Base-by-base conservation (phyloP, 2,888 invertebrate species). In the Baronia brevicornis region DNA sequence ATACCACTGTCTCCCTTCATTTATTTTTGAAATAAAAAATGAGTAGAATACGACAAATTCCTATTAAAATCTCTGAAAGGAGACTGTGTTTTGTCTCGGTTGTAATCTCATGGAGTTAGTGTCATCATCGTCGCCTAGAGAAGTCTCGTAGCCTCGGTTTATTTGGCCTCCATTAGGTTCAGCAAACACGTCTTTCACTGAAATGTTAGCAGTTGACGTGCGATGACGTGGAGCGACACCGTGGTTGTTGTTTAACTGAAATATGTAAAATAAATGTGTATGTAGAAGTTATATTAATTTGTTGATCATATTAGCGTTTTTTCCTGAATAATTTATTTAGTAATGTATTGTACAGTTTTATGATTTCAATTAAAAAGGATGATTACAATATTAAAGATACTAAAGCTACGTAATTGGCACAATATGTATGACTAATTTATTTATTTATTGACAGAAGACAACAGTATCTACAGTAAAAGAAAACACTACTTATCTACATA, bases 171-270 rank as follows among this genome's bases (percentile, higher is more conserved):
- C 87, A 41, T 87, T 88, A 0, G 89, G 90, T 61, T 90, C 91
- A 2, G 82, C 84, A 50, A 94, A 94, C 0, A 94, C 90, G 43
- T 94, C 93, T 54, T 94, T 93, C 4, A 92, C 91, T 45, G 91
- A 91, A 46, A 91, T 91, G 52, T 91, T 91, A 1, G 91, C 91
- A 41, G 90, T 93, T 19, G 94, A 94, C 37, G 89, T 88, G 27
- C 94, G 86, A 33, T 91, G 91, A 37, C 90, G 91, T 8, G 91
- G 86, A 13, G 78, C 84, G 17, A 86, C 80, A 10, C 79, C 87
- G 13, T 86, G 80, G 46, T 89, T 90, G 51, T 88, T 88, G 54
- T 89, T 90, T 21, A 87, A 57, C 87, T 88, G 56, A 26, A 68
- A 77, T n/a, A n/a, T n/a, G n/a, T n/a, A n/a, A n/a, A n/a, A n/a